These are phyloP conservation scores for Lasioglossum oenotherae DNA, from an alignment of 2,888 invertebrate species.

Conservation along the genomic window DNA sequence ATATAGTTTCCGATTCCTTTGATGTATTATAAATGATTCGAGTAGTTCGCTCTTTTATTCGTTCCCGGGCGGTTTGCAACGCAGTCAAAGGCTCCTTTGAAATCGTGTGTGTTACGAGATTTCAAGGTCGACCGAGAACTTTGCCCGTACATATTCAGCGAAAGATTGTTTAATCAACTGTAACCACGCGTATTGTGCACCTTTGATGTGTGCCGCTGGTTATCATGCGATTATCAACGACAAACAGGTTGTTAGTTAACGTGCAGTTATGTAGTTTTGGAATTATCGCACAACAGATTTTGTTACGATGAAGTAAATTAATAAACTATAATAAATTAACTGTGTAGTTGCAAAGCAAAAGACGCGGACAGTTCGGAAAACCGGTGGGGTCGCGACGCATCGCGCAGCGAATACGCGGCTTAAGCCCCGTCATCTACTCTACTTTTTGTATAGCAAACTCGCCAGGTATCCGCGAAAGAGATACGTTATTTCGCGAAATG, in stretches of 20 bases:
- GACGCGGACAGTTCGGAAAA: background rate
- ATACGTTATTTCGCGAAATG: constrained; percentile 42
- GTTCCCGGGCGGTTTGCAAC: background rate
- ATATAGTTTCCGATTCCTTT: background rate
- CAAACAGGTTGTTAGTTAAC: background rate
- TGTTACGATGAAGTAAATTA: no score
- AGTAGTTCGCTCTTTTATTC: background rate
- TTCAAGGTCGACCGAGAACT: background rate
- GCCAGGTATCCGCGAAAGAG: constrained; percentile 31
- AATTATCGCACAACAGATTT: background rate
- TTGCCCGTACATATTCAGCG: background rate
- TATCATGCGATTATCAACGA: background rate
- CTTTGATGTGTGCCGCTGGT: background rate
- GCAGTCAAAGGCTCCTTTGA: background rate
- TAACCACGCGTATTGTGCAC: background rate
- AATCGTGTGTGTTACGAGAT: background rate
- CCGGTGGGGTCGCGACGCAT: background rate
- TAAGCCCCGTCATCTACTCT: background rate
- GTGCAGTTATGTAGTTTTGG: background rate
- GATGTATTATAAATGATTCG: constrained; percentile 6
- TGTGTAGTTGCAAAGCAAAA: background rate
- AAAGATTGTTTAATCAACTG: background rate
- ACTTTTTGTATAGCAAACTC: constrained; percentile 32
- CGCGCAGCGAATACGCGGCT: background rate
- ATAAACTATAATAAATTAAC: no score